These are phyloP conservation scores for Vicugna pacos DNA, from an alignment of 2,113 vertebrate species.

Conservation along the genomic window DNA sequence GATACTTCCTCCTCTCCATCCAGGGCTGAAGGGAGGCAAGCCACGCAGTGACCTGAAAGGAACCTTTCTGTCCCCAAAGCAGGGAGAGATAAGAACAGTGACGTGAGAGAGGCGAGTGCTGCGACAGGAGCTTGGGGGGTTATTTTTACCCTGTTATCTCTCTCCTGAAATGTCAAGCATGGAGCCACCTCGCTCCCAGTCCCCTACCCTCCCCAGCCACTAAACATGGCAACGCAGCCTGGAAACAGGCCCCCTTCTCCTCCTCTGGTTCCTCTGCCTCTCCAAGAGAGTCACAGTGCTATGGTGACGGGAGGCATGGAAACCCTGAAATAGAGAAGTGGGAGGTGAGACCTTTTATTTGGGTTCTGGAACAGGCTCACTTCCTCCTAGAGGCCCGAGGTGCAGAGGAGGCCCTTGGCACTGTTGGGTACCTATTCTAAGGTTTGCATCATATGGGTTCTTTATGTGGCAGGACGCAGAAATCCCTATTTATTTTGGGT, in stretches of 20 bases:
- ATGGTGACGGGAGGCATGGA: slow-evolving; percentile 80
- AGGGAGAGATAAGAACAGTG: slow-evolving; percentile 75
- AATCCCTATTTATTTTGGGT: not conserved
- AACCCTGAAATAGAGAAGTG: slow-evolving; percentile 73
- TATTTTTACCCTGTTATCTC: slow-evolving; percentile 84
- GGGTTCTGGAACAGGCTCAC: slow-evolving; percentile 55
- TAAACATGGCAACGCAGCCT: slow-evolving; percentile 51
- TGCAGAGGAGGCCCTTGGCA: slow-evolving; percentile 17
- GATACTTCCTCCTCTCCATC: not conserved
- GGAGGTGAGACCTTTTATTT: slow-evolving; percentile 72
- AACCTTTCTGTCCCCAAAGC: slow-evolving; percentile 79
- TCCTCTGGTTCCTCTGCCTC: slow-evolving; percentile 54
- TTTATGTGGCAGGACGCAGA: not conserved
- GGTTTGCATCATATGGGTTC: not conserved
- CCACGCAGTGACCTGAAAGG: slow-evolving; percentile 74
- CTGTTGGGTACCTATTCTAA: not conserved
- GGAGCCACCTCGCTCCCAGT: slow-evolving; percentile 10
- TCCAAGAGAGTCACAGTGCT: slow-evolving; percentile 50
- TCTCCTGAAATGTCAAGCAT: slow-evolving; percentile 79
- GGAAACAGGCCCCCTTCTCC: slow-evolving; percentile 54
- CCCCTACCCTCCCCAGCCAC: not conserved
- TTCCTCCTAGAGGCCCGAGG: slow-evolving; percentile 58
- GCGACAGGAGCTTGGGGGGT: slow-evolving; percentile 65
- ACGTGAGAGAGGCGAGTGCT: not conserved
- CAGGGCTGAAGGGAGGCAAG: not conserved